phyloP scores from a whole-genome alignment of 2,113 vertebrate species.

The Felis chaus region DNA sequence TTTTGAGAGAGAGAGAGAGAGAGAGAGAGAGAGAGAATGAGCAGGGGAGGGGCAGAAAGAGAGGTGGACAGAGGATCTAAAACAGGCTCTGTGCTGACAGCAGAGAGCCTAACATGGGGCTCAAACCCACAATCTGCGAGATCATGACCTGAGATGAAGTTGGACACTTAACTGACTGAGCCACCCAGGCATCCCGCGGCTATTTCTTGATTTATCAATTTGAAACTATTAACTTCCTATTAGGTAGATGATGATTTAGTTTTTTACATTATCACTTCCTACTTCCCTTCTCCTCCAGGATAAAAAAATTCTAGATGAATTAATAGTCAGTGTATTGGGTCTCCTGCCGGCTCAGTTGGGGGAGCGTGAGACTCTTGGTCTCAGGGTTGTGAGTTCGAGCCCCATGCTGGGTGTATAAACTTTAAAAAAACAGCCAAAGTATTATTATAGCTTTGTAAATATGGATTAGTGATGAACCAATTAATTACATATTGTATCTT shows the following conservation, averaged over 20 bases:
- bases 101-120: no score
- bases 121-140: no score
- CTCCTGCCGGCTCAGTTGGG: no score
- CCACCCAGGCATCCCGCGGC: fast-evolving
- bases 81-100: no score
- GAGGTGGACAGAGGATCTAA: no score
- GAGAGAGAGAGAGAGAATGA: no score
- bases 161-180: no score
- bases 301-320: neutral
- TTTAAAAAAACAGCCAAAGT: neutral
- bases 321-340: neutral
- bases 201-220: neutral
- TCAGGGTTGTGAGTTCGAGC: neutral
- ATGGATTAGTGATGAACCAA: neutral
- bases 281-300: neutral
- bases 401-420: neutral
- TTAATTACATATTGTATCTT: neutral
- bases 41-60: no score
- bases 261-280: neutral
- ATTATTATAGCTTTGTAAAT: neutral
- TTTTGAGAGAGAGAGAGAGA: no score
- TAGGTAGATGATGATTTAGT: neutral
- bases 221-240: neutral
- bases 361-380: neutral
- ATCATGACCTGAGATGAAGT: no score